Evolutionary conservation across 35 echinoderm and acorn worm species (phyloP).

Genomic region (Lytechinus pictus): DNA sequence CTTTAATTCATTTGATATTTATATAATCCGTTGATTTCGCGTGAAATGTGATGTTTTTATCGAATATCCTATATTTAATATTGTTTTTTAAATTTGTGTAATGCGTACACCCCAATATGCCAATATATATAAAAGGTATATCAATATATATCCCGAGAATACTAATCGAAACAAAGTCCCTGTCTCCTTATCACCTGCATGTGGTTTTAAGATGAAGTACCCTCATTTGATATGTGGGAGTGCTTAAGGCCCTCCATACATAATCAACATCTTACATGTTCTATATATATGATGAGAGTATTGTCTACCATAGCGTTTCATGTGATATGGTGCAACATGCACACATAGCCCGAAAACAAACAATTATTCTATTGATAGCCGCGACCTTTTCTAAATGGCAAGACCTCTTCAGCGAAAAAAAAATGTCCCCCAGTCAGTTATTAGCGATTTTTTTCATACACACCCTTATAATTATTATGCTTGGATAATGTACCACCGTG

Average conservation of each 20-base stretch:
- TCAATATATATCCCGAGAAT: no score
- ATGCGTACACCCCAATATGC: no score
- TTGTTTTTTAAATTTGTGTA: no score
- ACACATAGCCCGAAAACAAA: background rate
- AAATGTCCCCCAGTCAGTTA: background rate
- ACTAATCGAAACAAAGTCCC: background rate
- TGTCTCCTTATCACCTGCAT: background rate
- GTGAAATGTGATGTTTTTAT: no score
- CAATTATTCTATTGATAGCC: background rate
- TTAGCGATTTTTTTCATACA: background rate
- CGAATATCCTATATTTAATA: no score
- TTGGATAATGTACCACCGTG: background rate
- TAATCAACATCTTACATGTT: background rate
- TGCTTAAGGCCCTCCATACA: background rate
- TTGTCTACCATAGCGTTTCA: no score
- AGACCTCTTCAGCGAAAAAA: background rate
- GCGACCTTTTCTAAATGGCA: background rate
- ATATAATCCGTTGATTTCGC: no score
- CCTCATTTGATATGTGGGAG: background rate
- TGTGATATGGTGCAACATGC: no score
- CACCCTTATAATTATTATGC: background rate
- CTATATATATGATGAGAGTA: background rate
- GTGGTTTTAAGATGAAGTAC: background rate
- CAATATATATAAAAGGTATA: no score
- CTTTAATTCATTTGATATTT: no score